Conservation (phyloP, 2,113 vertebrate genomes). For the Bos javanicus region DNA sequence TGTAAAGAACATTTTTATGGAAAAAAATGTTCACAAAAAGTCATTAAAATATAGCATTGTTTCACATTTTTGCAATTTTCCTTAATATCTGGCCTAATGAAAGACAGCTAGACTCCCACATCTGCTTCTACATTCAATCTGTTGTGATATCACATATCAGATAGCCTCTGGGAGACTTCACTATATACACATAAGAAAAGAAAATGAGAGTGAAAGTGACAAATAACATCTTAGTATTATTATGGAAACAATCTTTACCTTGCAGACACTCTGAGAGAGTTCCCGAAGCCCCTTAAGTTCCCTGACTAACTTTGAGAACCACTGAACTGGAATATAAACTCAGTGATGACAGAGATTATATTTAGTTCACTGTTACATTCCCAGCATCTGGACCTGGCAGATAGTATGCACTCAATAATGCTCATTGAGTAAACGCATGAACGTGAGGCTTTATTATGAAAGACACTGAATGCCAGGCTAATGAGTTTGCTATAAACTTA, state of each 20-base stretch:
- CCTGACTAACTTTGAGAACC: background rate
- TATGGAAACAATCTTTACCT: slow-evolving; percentile 1
- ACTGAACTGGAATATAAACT: background rate
- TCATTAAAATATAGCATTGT: background rate
- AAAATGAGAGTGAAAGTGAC: background rate
- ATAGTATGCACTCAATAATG: background rate
- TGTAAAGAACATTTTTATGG: background rate
- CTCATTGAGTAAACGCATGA: background rate
- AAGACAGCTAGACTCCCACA: background rate
- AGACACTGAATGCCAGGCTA: background rate
- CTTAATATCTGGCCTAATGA: background rate
- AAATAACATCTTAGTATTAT: background rate
- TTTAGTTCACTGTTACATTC: background rate
- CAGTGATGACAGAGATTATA: background rate
- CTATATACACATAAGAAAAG: background rate
- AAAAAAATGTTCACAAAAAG: background rate
- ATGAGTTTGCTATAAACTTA: background rate
- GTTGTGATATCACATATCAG: background rate
- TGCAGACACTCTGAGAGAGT: background rate
- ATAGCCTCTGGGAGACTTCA: background rate
- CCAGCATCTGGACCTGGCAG: background rate
- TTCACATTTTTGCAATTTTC: background rate
- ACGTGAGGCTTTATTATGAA: background rate
- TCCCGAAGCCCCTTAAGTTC: background rate
- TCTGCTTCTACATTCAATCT: background rate